These are phyloP conservation scores for Branchellion lobata DNA, from an alignment of 2,888 invertebrate species.

Conservation along the genomic window DNA sequence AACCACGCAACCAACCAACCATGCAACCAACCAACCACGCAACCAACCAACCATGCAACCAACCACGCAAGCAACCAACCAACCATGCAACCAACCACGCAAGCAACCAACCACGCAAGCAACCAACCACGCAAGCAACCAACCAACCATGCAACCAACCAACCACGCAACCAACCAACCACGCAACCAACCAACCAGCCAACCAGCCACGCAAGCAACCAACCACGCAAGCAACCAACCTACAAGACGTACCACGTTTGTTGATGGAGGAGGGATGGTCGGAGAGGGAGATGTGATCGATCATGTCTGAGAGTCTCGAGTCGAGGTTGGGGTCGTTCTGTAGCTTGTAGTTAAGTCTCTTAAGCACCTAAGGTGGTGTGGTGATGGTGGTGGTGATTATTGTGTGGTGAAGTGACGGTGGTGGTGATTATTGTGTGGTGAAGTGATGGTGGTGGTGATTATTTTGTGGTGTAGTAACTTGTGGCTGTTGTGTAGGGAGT, in stretches of 20 bases:
- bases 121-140: too few species aligned
- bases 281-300: not conserved
- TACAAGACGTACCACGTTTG: too few species aligned
- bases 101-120: too few species aligned
- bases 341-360: not conserved
- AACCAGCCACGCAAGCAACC: not conserved
- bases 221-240: too few species aligned
- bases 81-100: too few species aligned
- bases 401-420: not conserved
- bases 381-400: not conserved
- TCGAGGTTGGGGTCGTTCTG: not conserved
- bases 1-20: too few species aligned
- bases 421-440: not conserved
- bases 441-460: not conserved
- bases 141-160: too few species aligned
- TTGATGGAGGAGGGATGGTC: not conserved
- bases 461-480: not conserved
- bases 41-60: too few species aligned
- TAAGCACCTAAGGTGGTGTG: not conserved
- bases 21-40: too few species aligned
- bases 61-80: too few species aligned
- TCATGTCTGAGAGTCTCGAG: not conserved
- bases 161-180: conserved; percentile 77
- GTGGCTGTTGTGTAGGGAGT: too few species aligned
- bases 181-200: conserved; percentile 71